Conservation (phyloP, 1,140 invertebrate species). For the Vanessa tameamea region DNA sequence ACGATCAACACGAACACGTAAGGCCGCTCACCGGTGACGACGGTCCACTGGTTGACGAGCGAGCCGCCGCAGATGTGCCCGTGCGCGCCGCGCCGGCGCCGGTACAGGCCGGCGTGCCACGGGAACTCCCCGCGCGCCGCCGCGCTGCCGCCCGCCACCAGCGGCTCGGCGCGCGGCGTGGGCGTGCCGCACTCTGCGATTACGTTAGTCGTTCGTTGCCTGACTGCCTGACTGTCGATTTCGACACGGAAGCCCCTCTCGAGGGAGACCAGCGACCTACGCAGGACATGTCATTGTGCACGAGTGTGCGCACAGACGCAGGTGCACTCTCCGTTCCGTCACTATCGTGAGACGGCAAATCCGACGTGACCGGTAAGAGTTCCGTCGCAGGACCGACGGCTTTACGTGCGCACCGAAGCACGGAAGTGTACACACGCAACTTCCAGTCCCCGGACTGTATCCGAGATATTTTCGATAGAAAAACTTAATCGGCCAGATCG, state of each 20-base stretch:
- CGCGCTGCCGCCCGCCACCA: slow-evolving; percentile 58
- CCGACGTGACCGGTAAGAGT: too few species aligned
- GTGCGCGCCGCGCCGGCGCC: slow-evolving; percentile 45
- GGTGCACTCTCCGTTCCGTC: too few species aligned
- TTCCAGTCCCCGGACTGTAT: slow-evolving; percentile 59
- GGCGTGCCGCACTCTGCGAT: slow-evolving; percentile 64
- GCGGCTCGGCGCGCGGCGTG: slow-evolving; percentile 54
- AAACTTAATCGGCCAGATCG: too few species aligned
- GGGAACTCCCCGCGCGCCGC: slow-evolving; percentile 76
- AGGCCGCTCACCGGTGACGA: slow-evolving; percentile 49
- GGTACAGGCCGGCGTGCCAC: slow-evolving; percentile 82
- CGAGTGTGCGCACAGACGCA: too few species aligned
- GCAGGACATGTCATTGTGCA: too few species aligned
- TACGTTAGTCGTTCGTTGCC: not conserved
- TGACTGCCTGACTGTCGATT: too few species aligned
- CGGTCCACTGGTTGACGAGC: slow-evolving; percentile 59
- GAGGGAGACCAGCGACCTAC: slow-evolving; percentile 9
- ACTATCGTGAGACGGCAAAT: too few species aligned
- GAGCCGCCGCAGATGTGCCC: slow-evolving; percentile 80
- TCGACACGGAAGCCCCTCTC: slow-evolving; percentile 80
- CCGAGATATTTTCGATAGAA: slow-evolving; percentile 53
- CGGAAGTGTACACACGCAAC: not conserved
- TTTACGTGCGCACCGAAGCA: too few species aligned
- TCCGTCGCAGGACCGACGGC: too few species aligned
- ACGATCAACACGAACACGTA: too few species aligned